A percentile compares a stretch with the other conserved stretches of the same genome.
phyloP scores from a whole-genome alignment of 2,888 invertebrate species.

The Sturmia bella region DNA sequence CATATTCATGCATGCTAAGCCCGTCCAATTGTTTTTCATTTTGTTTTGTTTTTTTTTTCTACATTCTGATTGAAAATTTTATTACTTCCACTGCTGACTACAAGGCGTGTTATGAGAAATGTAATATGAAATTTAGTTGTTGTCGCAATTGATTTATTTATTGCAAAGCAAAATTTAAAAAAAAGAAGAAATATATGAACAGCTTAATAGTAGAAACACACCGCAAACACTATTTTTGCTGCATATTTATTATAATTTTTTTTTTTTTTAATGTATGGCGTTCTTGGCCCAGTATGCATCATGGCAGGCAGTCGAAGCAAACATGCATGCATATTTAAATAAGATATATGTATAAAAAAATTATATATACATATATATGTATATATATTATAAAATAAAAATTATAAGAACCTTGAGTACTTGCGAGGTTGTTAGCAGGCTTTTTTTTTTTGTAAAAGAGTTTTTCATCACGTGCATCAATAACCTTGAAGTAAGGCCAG shows the following conservation, averaged over 20 bases:
- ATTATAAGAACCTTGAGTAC: neutral
- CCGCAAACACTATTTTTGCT: too few species aligned
- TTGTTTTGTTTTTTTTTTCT: neutral
- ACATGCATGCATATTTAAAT: neutral
- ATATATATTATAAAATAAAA: neutral
- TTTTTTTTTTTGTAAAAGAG: neutral
- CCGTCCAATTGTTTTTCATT: slow-evolving; percentile 24
- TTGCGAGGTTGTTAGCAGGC: neutral
- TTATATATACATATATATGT: too few species aligned
- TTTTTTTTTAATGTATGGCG: slow-evolving; percentile 1
- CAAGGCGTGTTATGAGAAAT: slow-evolving; percentile 21
- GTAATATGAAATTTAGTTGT: slow-evolving; percentile 11
- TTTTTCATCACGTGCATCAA: slow-evolving; percentile 34
- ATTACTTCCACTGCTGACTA: slow-evolving; percentile 20
- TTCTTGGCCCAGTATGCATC: slow-evolving; percentile 38
- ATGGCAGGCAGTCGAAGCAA: slow-evolving; percentile 10
- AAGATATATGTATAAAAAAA: slow-evolving; percentile 2
- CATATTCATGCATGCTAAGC: slow-evolving; percentile 1
- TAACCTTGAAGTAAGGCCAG: slow-evolving; percentile 35
- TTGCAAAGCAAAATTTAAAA: neutral
- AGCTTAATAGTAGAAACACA: neutral
- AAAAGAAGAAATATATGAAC: neutral
- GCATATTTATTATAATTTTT: neutral
- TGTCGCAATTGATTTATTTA: slow-evolving; percentile 38
- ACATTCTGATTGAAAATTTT: slow-evolving; percentile 27